Evolutionary conservation across 2,113 vertebrate genomes (phyloP).

Genomic region (Chlamydotis undulata): DNA sequence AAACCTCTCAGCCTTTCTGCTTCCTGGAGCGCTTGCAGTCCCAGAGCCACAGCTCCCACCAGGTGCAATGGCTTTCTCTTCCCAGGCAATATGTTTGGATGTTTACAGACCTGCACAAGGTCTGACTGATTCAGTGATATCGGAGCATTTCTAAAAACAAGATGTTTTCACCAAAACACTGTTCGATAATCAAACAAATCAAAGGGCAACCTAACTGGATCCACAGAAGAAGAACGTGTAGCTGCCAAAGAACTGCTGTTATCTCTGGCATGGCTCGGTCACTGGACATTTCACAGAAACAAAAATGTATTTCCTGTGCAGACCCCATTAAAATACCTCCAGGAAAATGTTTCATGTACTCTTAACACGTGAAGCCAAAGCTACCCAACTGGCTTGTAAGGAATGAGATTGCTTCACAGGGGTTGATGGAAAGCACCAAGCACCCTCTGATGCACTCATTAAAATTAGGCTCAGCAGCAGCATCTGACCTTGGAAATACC

Average conservation of each 20-base stretch:
- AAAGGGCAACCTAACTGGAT: slow-evolving; percentile 51
- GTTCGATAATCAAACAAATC: slow-evolving; percentile 58
- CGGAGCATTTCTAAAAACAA: background rate
- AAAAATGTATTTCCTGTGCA: slow-evolving; percentile 56
- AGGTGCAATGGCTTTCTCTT: background rate
- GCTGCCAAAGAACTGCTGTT: slow-evolving; percentile 59
- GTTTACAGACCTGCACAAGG: background rate
- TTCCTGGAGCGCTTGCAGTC: background rate
- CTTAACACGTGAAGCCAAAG: slow-evolving; percentile 39
- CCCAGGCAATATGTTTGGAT: background rate
- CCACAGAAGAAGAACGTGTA: background rate
- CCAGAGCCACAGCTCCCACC: background rate
- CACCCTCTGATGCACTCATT: background rate
- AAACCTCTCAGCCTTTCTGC: background rate
- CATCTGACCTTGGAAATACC: background rate
- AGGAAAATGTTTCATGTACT: background rate
- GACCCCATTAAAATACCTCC: slow-evolving; percentile 20
- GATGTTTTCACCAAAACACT: slow-evolving; percentile 40
- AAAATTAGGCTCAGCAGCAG: background rate
- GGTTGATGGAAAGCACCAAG: background rate
- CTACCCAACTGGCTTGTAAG: background rate
- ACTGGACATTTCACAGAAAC: slow-evolving; percentile 54
- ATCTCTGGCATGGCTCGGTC: slow-evolving; percentile 65
- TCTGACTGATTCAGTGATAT: background rate
- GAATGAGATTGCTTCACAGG: background rate